Percentiles rank a stretch among this genome's conserved stretches.
Conservation (phyloP, 2,888 invertebrate species). For the Apamea crenata region DNA sequence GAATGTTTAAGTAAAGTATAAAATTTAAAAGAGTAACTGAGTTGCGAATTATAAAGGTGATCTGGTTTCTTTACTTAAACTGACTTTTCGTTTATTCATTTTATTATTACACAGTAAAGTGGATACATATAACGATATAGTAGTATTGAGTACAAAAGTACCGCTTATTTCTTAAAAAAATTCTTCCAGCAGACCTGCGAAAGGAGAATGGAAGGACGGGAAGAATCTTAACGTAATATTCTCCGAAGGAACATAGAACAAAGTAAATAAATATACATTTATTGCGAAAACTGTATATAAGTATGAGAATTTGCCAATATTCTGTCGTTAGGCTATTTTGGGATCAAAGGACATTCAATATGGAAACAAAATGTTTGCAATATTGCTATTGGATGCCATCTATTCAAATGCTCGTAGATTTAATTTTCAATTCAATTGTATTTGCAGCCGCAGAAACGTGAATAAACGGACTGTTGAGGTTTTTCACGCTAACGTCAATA, state of each 20-base stretch:
- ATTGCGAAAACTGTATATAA: slow-evolving; percentile 24
- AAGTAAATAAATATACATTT: slow-evolving; percentile 21
- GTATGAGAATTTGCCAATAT: slow-evolving; percentile 39
- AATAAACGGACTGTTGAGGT: slow-evolving; percentile 12
- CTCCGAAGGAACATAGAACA: background rate
- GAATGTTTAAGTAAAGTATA: background rate
- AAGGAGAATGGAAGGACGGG: too few species aligned
- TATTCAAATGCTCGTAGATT: slow-evolving; percentile 46
- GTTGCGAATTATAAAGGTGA: slow-evolving; percentile 4
- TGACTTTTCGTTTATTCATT: background rate
- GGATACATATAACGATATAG: too few species aligned
- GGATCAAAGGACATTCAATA: slow-evolving; percentile 44
- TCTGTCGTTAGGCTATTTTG: slow-evolving; percentile 37
- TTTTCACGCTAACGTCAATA: slow-evolving; percentile 17
- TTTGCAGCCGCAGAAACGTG: slow-evolving; percentile 21
- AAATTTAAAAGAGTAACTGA: background rate
- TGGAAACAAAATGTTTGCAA: slow-evolving; percentile 24
- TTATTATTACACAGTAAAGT: too few species aligned
- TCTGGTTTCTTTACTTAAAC: background rate
- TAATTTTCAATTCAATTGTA: slow-evolving; percentile 40
- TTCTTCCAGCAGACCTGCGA: too few species aligned
- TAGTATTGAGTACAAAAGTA: too few species aligned
- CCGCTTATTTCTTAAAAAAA: too few species aligned
- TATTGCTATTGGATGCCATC: slow-evolving; percentile 42
- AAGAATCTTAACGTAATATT: background rate